These are phyloP conservation scores for Panagrolaimus sp. DNA, from an alignment of 1,140 invertebrate genomes.

Conservation along the genomic window DNA sequence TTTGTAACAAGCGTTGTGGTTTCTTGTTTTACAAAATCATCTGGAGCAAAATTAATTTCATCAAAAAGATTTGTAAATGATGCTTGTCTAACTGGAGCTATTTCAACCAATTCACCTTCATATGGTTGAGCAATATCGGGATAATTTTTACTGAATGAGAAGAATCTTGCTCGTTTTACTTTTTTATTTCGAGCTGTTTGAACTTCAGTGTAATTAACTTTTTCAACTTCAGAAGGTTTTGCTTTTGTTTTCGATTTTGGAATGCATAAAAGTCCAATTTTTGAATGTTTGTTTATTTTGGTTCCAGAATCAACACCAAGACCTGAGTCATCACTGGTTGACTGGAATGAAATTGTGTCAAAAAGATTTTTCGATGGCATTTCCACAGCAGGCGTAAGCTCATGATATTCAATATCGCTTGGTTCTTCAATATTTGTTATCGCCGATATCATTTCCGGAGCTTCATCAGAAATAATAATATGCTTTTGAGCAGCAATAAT, in stretches of 20 bases:
- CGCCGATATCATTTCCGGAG: background rate
- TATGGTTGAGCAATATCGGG: background rate
- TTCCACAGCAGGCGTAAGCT: background rate
- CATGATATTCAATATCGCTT: conserved; percentile 26
- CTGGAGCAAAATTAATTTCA: background rate
- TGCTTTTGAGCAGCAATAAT: no score
- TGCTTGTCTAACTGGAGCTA: background rate
- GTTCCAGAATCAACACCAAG: background rate
- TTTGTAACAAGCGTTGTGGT: no score
- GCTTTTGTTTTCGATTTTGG: conserved; percentile 1
- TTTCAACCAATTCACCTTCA: background rate
- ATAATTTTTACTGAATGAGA: background rate
- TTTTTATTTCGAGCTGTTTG: background rate
- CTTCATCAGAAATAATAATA: no score
- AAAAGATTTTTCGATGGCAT: background rate
- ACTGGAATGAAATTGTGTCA: conserved; percentile 10
- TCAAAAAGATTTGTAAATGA: conserved; percentile 14
- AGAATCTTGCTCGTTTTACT: background rate
- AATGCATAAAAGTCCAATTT: background rate
- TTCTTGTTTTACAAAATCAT: background rate
- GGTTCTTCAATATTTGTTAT: conserved; percentile 9
- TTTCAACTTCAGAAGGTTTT: background rate
- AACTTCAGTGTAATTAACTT: background rate
- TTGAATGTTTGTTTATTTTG: background rate
- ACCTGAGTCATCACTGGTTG: background rate